Base-by-base conservation (phyloP, 2,113 vertebrate species). In the Hemibates koningsi region DNA sequence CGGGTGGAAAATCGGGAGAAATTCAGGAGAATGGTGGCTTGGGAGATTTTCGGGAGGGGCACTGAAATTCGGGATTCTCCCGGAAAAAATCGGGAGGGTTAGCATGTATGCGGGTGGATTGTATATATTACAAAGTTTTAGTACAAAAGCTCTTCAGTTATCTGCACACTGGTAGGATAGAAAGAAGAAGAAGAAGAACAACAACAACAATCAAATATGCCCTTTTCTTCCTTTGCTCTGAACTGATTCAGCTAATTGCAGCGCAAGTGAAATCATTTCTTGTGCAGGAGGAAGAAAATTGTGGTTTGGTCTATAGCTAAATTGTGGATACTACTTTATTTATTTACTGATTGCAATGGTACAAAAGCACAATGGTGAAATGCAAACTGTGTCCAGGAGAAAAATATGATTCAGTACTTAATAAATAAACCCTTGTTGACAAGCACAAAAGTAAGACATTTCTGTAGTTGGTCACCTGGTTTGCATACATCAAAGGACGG, bases 111-210 rank as follows among this genome's bases (percentile, higher is more conserved):
- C 27, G 5, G 56, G 27, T 19, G 16, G 59, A 34, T 63, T 19
- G 59, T 63, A 36, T 63, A 19, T 63, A 34, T 63, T 36, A 63
- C 16, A 36, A 11, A 34, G 61, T 66, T 66, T 61, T 61, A 34
- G 29, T 61, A 66, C 10, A 36, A 66, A 66, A 66, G 9, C 32
- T 66, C 17, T 66, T 66, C 61, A 66, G 32, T 12, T 66, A 36
- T 66, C 61, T 66, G 17, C 61, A 66, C 17, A 19, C 29, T 63
- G 59, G 59, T 19, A 34, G 59, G 29, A 63, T 34, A 34, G 16
- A 19, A 61, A 61, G 29, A 61, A 61, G 59, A 61, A 29, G 4
- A 59, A 29, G 4, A 59, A 53, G 0, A 61, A 61, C 0, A 19
- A 61, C 3, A 59, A 61, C 57, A 61, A 34, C 57, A 61, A 61